Base-by-base conservation (phyloP, 2,113 vertebrate genomes). In the Ammodramus savannarum region DNA sequence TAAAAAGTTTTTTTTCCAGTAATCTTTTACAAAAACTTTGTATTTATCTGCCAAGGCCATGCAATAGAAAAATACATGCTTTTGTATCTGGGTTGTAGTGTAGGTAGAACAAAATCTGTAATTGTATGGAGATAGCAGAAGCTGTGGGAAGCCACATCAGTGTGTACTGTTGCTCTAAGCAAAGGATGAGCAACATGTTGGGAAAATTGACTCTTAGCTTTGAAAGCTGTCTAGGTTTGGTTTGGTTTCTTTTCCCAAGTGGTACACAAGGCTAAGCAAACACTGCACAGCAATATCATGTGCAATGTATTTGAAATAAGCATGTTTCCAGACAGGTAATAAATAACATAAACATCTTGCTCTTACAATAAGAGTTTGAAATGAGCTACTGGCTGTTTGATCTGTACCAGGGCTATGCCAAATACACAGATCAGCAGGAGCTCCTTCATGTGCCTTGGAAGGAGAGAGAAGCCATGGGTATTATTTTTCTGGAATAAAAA, bases 21-120 rank as follows among this genome's bases (percentile, higher is more conserved):
- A 51, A 31, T n/a, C 10, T 80, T 62, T 54, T 65, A 44, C 13
- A 17, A 39, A 73, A 43, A 34, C 38, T 71, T 85, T 3, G 8
- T 3, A 23, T 83, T 85, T 90, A 12, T 90, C 49, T 68, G 26
- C 66, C 58, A 46, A 52, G 41, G 29, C 20, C 5, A 5, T 20
- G 14, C 43, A 69, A 6, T 55, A 16, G 61, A 27, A 88, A 23
- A 29, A 54, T 17, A 7, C 8, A 25, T 8, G 7, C 7, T 94
- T 84, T 55, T 63, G 22, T 74, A 4, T 81, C n/a, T 62, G 22
- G 22, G 6, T 44, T 69, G 21, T 36, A n/a, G 25, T 44, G 23
- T 0, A 55, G 23, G 21, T 55, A n/a, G n/a, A 52, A 57, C 44
- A 89, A 89, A 85, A 75, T n/a, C 4, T 0, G 0, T 20, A 46